Percentiles rank a stretch among this genome's conserved stretches.
Conservation (phyloP, 2,113 vertebrate species). For the Monarcha castaneiventris region DNA sequence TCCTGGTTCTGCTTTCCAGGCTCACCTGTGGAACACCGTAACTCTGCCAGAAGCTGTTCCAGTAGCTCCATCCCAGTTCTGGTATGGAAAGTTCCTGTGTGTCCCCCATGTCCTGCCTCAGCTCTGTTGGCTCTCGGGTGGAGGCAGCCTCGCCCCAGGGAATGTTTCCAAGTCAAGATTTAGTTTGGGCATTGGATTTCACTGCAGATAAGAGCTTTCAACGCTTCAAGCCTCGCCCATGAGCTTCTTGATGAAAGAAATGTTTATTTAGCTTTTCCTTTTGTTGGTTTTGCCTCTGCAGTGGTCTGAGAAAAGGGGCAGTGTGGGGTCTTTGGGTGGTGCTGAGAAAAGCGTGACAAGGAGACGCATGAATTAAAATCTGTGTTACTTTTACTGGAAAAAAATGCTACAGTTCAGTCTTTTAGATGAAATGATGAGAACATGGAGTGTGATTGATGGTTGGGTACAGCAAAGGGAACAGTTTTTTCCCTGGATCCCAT, state of each 20-base stretch:
- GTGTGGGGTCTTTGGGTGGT: background rate
- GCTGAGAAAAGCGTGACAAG: background rate
- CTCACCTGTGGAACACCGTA: accelerated
- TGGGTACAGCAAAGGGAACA: background rate
- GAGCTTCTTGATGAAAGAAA: conserved; percentile 19
- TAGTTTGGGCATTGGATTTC: background rate
- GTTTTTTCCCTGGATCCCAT: background rate
- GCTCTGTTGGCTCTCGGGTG: background rate
- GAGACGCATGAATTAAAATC: accelerated
- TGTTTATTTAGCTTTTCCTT: background rate
- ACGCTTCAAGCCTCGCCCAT: background rate
- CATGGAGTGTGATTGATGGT: background rate
- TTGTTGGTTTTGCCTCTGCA: background rate
- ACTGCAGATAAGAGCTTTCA: background rate
- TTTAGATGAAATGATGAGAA: background rate
- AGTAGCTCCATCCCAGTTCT: background rate
- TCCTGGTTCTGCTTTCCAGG: background rate
- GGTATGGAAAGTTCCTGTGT: background rate
- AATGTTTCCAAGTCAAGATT: accelerated
- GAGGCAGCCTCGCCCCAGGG: background rate
- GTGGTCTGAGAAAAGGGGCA: background rate
- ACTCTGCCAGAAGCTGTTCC: background rate
- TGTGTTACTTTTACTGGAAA: background rate
- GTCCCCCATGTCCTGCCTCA: background rate
- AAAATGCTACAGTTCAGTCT: background rate